Base-by-base conservation (phyloP, 2,888 invertebrate species). In the Aricia artaxerxes region DNA sequence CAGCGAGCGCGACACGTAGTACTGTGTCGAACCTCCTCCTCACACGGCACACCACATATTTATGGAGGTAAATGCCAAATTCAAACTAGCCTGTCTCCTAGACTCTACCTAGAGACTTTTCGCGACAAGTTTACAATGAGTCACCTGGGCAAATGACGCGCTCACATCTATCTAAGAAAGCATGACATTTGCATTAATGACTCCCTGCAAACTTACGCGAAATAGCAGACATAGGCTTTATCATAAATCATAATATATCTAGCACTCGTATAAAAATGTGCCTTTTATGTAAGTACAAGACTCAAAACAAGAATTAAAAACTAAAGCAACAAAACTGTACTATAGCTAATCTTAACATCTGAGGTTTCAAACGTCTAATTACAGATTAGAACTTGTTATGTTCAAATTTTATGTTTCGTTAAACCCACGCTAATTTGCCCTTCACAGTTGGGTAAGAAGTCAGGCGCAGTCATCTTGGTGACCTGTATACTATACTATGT, bases 371-470 rank as follows among this genome's bases (percentile, higher is more conserved):
- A 49, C 24, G 31, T 75, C 49, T 49, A 75, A 75, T 75, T 75
- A 35, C 69, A 44, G 44, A 49, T 75, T 44, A 9, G 75, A 76
- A 76, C 35, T 76, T 31, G 16, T 53, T 53, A 76, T 76, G 57
- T 57, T 57, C 53, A 57, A 76, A 57, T 76, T 76, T 76, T 76
- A 76, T 76, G 76, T 57, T 53, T 76, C 76, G 76, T 76, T 76
- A 76, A 76, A 57, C 76, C 49, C 76, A 53, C 53, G 53, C 16
- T 76, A 76, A 76, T 76, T 53, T 76, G 76, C 35, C 76, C 76
- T 76, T 76, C 76, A 76, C 76, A 76, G 76, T 76, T 76, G 76
- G 76, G 76, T 76, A 76, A 76, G 49, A 76, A 76, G 75, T 75
- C 75, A 75, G 53, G 6, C 76, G 57, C 53, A 76, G 53, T 53